Conservation (phyloP, 2,113 vertebrate genomes). For the Neolamprologus modestus region DNA sequence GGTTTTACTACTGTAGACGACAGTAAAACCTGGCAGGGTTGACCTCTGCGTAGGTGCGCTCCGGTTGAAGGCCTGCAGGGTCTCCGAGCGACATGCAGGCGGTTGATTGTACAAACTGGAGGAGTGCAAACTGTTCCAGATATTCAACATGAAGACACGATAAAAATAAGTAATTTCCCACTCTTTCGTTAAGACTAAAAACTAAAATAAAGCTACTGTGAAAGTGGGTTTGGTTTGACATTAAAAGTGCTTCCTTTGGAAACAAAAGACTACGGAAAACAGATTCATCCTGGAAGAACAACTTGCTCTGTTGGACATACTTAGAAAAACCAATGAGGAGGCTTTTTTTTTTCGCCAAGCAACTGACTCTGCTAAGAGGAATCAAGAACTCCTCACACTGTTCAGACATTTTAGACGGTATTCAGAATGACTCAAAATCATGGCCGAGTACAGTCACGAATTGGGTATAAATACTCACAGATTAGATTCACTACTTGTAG, state of each 20-base stretch:
- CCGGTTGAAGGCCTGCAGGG: slow-evolving; percentile 20
- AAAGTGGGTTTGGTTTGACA: slow-evolving; percentile 41
- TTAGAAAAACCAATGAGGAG: background rate
- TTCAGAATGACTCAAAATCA: background rate
- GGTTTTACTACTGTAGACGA: background rate
- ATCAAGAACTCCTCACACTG: background rate
- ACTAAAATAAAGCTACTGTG: slow-evolving; percentile 55
- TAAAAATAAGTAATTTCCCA: slow-evolving; percentile 8
- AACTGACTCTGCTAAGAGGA: background rate
- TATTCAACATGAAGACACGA: slow-evolving; percentile 33
- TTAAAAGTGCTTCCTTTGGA: slow-evolving; percentile 43
- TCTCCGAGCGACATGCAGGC: slow-evolving; percentile 40
- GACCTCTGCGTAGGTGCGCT: slow-evolving; percentile 13
- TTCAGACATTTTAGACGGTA: background rate
- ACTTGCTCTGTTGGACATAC: background rate
- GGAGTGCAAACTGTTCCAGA: slow-evolving; percentile 53
- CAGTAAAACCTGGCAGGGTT: background rate
- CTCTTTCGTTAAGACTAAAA: slow-evolving; percentile 9
- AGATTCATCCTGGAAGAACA: slow-evolving; percentile 45
- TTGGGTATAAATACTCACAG: background rate
- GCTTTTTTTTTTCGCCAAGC: background rate
- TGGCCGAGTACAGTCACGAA: background rate
- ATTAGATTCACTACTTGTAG: background rate
- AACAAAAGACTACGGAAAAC: slow-evolving; percentile 24
- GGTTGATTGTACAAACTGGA: slow-evolving; percentile 43